phyloP scores from a whole-genome alignment of 2,888 invertebrate species.

The Dysmachus trigonus region DNA sequence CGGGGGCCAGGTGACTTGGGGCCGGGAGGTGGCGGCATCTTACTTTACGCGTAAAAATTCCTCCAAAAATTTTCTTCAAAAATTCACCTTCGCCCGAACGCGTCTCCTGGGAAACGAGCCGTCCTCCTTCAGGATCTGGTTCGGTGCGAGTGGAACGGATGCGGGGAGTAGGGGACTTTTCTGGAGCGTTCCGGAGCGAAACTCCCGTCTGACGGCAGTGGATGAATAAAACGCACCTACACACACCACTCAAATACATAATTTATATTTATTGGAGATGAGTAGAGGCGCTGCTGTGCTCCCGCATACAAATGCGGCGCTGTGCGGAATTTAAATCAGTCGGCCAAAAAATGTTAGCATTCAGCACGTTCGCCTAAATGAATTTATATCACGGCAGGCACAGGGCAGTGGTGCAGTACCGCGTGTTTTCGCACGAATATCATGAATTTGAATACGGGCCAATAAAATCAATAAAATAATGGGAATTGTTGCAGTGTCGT shows the following conservation, averaged over 20 bases:
- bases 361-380: slow-evolving; percentile 33
- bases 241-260: neutral
- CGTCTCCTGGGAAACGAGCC: neutral
- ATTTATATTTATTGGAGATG: slow-evolving; percentile 41
- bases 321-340: slow-evolving; percentile 36
- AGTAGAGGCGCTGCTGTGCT: slow-evolving; percentile 19
- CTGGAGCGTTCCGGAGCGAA: neutral
- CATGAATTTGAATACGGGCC: neutral
- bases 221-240: neutral
- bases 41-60: neutral
- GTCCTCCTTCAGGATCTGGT: neutral
- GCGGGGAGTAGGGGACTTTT: neutral
- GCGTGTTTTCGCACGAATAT: neutral
- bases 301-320: slow-evolving; percentile 16
- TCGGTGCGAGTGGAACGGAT: neutral
- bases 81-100: neutral
- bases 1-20: neutral
- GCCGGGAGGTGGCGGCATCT: neutral
- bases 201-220: neutral
- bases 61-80: neutral
- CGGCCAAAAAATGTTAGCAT: slow-evolving; percentile 3
- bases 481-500: neutral
- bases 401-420: neutral
- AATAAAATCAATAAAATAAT: neutral
- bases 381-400: slow-evolving; percentile 23